Conservation (phyloP, 2,113 vertebrate genomes). For the Hyla sarda region DNA sequence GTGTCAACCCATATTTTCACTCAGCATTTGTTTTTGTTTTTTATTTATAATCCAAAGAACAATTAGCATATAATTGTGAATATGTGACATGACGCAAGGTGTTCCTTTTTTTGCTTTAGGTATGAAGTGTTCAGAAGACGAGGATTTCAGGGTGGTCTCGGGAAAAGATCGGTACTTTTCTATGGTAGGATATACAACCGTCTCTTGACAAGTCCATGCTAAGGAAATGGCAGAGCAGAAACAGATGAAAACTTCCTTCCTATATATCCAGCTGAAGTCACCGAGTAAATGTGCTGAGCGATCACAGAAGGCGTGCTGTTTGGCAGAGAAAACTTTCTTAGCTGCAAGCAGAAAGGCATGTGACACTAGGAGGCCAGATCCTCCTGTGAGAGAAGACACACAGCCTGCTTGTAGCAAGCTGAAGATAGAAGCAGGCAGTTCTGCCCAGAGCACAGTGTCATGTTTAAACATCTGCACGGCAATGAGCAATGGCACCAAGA, state of each 20-base stretch:
- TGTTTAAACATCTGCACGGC: constrained; percentile 43
- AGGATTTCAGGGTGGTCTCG: background rate
- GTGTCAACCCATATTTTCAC: too few relatives aligned
- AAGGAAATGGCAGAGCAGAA: constrained; percentile 72
- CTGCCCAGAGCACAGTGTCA: background rate
- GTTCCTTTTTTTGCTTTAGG: constrained; percentile 27
- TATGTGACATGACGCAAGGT: background rate
- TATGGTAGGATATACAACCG: constrained; percentile 17
- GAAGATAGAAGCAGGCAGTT: background rate
- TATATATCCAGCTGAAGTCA: constrained; percentile 68
- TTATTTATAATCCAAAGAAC: too few relatives aligned
- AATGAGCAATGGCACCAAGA: constrained; percentile 61
- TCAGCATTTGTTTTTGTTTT: too few relatives aligned
- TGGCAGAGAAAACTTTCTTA: constrained; percentile 55
- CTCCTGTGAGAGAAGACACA: constrained; percentile 45
- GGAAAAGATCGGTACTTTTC: constrained; percentile 7
- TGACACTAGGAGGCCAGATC: constrained; percentile 44
- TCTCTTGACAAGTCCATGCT: constrained; percentile 58
- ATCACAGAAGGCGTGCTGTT: constrained; percentile 44
- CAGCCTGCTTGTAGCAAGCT: constrained; percentile 13
- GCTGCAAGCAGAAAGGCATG: constrained; percentile 49
- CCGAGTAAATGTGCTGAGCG: constrained; percentile 63
- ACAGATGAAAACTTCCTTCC: constrained; percentile 74
- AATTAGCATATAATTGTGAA: background rate
- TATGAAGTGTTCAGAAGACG: constrained; percentile 32